Evolutionary conservation across 2,888 invertebrate genomes (phyloP).

Genomic region (Cephus pulcher): DNA sequence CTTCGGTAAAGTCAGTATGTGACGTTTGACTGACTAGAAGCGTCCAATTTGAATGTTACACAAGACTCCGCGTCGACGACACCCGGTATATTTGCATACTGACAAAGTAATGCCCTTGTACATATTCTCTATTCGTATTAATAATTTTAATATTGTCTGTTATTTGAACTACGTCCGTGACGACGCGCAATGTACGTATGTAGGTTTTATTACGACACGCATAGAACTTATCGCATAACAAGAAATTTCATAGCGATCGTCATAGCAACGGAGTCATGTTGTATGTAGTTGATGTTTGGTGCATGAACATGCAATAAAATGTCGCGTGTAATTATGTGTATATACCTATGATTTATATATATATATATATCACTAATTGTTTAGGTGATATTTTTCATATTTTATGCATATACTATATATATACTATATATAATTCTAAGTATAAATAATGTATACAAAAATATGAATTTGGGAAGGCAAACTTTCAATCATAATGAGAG

Average conservation of each 20-base stretch:
- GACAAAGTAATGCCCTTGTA: conserved; percentile 22
- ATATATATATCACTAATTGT: conserved; percentile 17
- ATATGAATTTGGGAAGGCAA: conserved; percentile 63
- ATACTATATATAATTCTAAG: conserved; percentile 39
- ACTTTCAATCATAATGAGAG: conserved; percentile 44
- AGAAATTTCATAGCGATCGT: neutral
- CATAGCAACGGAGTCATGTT: neutral
- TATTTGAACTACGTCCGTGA: conserved; percentile 42
- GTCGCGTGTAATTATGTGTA: neutral
- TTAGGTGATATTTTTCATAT: conserved; percentile 22
- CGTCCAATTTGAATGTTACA: neutral
- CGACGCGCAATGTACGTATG: conserved; percentile 27
- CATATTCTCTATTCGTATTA: conserved; percentile 20
- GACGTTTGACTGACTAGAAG: conserved; percentile 18
- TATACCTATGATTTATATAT: conserved; percentile 5
- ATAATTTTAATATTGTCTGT: conserved; percentile 41
- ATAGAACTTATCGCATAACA: neutral
- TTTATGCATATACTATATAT: conserved; percentile 8
- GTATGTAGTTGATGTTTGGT: neutral
- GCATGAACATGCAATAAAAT: neutral
- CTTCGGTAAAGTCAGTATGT: conserved; percentile 13
- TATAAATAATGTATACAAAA: conserved; percentile 64
- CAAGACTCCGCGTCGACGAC: neutral
- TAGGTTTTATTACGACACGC: conserved; percentile 16
- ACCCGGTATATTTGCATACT: neutral